Conservation (phyloP, 1,140 invertebrate genomes). For the Himalopsyche phryganea region DNA sequence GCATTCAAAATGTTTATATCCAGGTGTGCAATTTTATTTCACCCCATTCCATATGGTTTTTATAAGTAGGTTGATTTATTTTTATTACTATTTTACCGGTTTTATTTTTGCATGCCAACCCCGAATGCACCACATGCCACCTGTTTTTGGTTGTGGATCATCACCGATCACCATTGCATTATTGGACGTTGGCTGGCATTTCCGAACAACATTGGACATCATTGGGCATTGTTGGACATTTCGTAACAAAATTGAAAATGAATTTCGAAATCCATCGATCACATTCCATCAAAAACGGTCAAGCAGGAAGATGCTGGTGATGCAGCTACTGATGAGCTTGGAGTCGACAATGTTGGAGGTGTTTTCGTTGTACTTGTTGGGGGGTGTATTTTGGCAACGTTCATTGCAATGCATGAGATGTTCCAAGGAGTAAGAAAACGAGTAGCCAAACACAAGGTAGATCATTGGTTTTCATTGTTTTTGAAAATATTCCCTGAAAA, state of each 20-base stretch:
- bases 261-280: too few species aligned
- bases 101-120: slow-evolving; percentile 6
- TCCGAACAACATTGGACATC: too few species aligned
- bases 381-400: slow-evolving; percentile 48
- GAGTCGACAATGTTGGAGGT: slow-evolving; percentile 88
- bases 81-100: neutral
- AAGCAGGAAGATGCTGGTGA: neutral
- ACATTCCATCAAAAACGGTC: too few species aligned
- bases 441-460: slow-evolving; percentile 46
- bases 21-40: neutral
- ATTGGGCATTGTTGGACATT: too few species aligned
- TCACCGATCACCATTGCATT: too few species aligned
- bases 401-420: slow-evolving; percentile 47
- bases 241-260: too few species aligned
- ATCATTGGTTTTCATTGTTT: neutral
- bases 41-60: neutral
- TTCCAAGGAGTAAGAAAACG: slow-evolving; percentile 47
- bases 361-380: slow-evolving; percentile 88
- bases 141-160: neutral
- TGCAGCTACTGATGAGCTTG: slow-evolving; percentile 53
- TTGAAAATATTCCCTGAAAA: neutral
- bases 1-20: too few species aligned
- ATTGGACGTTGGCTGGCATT: too few species aligned
- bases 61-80: neutral
- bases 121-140: slow-evolving; percentile 6